Evolutionary conservation across 2,888 invertebrate genomes (phyloP).

Genomic region (Microdon myrmicae): DNA sequence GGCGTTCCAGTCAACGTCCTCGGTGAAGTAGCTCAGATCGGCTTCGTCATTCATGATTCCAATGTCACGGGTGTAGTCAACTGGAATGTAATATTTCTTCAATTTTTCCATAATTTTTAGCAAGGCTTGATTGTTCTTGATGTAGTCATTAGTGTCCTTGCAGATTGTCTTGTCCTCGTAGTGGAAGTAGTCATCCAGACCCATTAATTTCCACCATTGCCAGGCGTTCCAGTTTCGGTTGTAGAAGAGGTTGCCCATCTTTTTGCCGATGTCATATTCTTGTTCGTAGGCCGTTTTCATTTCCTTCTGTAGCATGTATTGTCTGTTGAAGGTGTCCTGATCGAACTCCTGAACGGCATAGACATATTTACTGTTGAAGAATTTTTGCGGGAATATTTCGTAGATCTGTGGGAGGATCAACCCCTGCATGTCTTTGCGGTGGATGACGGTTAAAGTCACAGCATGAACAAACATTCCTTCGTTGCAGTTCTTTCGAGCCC

Average conservation of each 20-base stretch:
- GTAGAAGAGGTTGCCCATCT: slow-evolving; percentile 41
- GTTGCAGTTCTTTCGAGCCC: slow-evolving; percentile 72
- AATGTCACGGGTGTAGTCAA: slow-evolving; percentile 72
- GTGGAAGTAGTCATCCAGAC: slow-evolving; percentile 59
- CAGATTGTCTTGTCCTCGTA: slow-evolving; percentile 56
- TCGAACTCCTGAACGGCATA: slow-evolving; percentile 58
- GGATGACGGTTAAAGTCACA: slow-evolving; percentile 70
- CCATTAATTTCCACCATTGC: slow-evolving; percentile 64
- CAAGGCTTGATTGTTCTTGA: slow-evolving; percentile 57
- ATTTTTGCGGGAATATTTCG: slow-evolving; percentile 73
- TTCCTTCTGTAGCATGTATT: slow-evolving; percentile 61
- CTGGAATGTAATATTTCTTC: slow-evolving; percentile 65
- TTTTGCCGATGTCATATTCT: slow-evolving; percentile 33
- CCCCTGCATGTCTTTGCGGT: slow-evolving; percentile 70
- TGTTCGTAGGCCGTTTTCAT: slow-evolving; percentile 66
- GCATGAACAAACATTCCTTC: slow-evolving; percentile 72
- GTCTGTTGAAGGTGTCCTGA: slow-evolving; percentile 56
- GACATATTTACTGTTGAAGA: slow-evolving; percentile 71
- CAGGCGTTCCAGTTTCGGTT: slow-evolving; percentile 61
- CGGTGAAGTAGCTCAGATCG: slow-evolving; percentile 75
- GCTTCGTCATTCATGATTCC: slow-evolving; percentile 70
- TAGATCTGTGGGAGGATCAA: slow-evolving; percentile 73
- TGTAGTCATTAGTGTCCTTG: slow-evolving; percentile 55
- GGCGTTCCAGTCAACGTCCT: slow-evolving; percentile 76
- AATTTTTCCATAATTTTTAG: slow-evolving; percentile 53